phyloP scores from a whole-genome alignment of 2,113 vertebrate species.

The Dicaeum eximium region DNA sequence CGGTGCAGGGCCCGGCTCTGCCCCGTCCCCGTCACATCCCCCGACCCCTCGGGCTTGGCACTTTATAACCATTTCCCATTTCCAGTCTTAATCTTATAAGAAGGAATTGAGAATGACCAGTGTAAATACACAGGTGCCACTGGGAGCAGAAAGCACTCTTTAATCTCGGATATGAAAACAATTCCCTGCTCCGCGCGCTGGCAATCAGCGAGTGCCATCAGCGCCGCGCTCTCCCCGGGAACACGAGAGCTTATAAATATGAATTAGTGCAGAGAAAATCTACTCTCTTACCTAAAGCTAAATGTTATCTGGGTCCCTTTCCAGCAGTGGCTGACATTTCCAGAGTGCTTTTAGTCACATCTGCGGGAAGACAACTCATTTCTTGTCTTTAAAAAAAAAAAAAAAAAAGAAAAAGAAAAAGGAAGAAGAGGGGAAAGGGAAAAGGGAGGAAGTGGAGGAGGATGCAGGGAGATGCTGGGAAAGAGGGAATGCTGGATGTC shows the following conservation, averaged over 20 bases:
- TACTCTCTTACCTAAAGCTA: slow-evolving; percentile 72
- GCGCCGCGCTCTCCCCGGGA: slow-evolving; percentile 53
- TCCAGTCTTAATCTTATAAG: slow-evolving; percentile 62
- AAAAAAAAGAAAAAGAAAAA: neutral
- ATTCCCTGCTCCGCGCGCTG: slow-evolving; percentile 53
- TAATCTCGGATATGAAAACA: slow-evolving; percentile 66
- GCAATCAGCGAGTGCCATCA: slow-evolving; percentile 62
- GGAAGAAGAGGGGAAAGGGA: neutral
- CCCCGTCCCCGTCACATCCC: neutral
- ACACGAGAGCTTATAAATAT: slow-evolving; percentile 71
- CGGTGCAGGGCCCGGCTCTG: fast-evolving
- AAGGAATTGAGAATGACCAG: slow-evolving; percentile 55
- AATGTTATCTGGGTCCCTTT: slow-evolving; percentile 71
- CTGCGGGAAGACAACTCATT: slow-evolving; percentile 64
- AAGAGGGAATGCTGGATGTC: neutral
- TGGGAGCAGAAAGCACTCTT: slow-evolving; percentile 54
- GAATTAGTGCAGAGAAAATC: slow-evolving; percentile 71
- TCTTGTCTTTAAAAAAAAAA: neutral
- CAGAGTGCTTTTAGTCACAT: slow-evolving; percentile 69
- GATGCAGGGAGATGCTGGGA: neutral
- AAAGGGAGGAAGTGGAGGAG: neutral
- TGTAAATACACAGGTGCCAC: slow-evolving; percentile 60
- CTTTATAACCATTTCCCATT: slow-evolving; percentile 35
- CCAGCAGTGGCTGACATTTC: slow-evolving; percentile 69
- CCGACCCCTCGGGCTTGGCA: neutral